Conservation (phyloP, 1,140 invertebrate genomes). For the Metaphire vulgaris region DNA sequence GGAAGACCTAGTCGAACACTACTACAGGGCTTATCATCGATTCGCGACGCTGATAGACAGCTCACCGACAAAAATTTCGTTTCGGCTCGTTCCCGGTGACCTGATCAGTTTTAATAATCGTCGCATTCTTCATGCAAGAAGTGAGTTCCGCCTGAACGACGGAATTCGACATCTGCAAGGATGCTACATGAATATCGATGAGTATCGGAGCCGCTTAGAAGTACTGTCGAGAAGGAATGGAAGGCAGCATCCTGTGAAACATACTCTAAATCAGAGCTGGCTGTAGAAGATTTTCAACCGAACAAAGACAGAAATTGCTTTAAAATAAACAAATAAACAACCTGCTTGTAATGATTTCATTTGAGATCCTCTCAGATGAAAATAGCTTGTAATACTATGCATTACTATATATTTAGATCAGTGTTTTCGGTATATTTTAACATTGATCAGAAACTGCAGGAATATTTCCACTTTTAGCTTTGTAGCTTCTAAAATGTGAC, state of each 20-base stretch:
- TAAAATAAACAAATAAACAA: too few relatives aligned
- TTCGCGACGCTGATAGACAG: conserved; percentile 39
- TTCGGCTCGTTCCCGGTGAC: conserved; percentile 40
- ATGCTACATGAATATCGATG: conserved; percentile 46
- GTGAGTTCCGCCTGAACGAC: conserved; percentile 38
- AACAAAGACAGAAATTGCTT: too few relatives aligned
- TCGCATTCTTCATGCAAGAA: conserved; percentile 43
- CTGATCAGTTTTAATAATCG: conserved; percentile 45
- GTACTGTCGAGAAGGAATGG: conserved; percentile 33
- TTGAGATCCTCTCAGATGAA: too few relatives aligned
- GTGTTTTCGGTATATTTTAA: too few relatives aligned
- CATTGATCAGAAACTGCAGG: too few relatives aligned
- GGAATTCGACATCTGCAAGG: conserved; percentile 44
- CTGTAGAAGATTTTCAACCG: conserved; percentile 20
- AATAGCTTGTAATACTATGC: too few relatives aligned
- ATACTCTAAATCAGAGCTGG: conserved; percentile 41
- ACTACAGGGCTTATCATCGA: conserved; percentile 41
- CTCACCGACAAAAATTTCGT: conserved; percentile 34
- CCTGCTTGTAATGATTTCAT: too few relatives aligned
- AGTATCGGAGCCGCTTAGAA: conserved; percentile 41
- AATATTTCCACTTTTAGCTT: too few relatives aligned
- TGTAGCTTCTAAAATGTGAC: too few relatives aligned
- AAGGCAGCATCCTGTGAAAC: conserved; percentile 31
- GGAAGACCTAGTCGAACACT: conserved; percentile 38
- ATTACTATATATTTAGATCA: too few relatives aligned